Evolutionary conservation across 2,113 vertebrate species (phyloP), one percentile per base, ranked within the genome.

Genomic region (Uria lomvia): DNA sequence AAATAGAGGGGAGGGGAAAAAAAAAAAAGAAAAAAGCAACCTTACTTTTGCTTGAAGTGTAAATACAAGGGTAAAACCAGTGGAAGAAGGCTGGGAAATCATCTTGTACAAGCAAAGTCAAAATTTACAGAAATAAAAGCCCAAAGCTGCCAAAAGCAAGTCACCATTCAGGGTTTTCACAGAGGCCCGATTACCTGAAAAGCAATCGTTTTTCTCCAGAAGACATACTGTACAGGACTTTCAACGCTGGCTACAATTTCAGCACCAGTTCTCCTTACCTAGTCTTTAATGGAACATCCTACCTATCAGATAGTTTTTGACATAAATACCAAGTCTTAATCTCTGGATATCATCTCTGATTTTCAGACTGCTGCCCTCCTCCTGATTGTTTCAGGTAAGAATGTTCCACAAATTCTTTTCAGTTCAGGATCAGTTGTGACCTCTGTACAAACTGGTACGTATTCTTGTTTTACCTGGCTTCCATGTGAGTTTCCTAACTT

Each of bases 1-100:
- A 1, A 60, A 6, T 4, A 5, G 12, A 4, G 1, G 5, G 3
- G 7, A 1, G 9, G 1, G 3, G 8, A 4, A 45, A 45, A 45
- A 2, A 13, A 6, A 4, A 13, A n/a, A n/a, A n/a, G 4, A 11
- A 5, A 11, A 9, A 11, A 9, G 20, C 23, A 22, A 36, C n/a
- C 22, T 71, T 27, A n/a, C 14, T 81, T 70, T 74, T 42, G 18
- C 29, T 23, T 26, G 15, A 63, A 88, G 50, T 9, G 7, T 60
- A 82, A 82, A 86, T 30, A 11, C 11, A 50, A 40, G 18, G 6
- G 34, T 38, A 34, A 90, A 92, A 72, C 1, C 21, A 76, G 27
- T 0, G 2, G 24, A 75, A 63, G 18, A 49, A 59, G 17, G 40
- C 19, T 71, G n/a, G 27, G 38, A 94, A 93, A 21, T 17, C 8